Conservation (phyloP, 2,888 invertebrate genomes). For the Meganola albula region DNA sequence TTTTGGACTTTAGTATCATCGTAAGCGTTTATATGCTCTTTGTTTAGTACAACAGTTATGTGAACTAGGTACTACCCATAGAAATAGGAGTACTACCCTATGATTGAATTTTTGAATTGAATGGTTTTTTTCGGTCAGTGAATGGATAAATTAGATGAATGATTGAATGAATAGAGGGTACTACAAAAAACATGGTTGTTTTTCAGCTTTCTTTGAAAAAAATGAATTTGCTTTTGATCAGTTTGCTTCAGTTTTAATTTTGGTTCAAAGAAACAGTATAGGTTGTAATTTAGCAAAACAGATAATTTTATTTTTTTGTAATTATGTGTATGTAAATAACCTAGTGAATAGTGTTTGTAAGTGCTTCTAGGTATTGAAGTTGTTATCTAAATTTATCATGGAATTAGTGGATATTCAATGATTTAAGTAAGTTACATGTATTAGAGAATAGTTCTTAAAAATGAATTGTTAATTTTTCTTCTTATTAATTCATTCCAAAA, state of each 20-base stretch:
- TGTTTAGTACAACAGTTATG: no score
- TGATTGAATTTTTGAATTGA: no score
- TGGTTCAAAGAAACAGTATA: conserved; percentile 36
- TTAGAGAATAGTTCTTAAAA: conserved; percentile 29
- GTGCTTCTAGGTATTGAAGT: conserved; percentile 55
- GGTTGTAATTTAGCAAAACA: conserved; percentile 31
- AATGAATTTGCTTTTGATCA: conserved; percentile 47
- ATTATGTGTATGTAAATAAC: conserved; percentile 58
- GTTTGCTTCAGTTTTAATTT: conserved; percentile 37
- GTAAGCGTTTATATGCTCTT: no score
- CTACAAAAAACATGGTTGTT: conserved; percentile 76
- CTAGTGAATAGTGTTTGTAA: conserved; percentile 57
- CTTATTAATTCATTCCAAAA: conserved; percentile 14
- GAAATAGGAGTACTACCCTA: no score
- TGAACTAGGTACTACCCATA: no score
- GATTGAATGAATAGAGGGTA: conserved; percentile 53
- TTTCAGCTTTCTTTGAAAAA: conserved; percentile 68
- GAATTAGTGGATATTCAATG: conserved; percentile 54
- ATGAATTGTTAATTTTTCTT: conserved; percentile 7
- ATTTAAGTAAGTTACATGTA: conserved; percentile 57
- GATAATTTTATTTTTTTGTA: conserved; percentile 38
- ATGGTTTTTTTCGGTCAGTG: no score
- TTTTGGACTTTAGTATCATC: no score
- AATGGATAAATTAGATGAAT: no score
- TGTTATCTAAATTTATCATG: conserved; percentile 60